Percentiles rank a stretch among this genome's conserved stretches.
These are phyloP conservation scores for Pyrgilauda ruficollis DNA, from an alignment of 2,113 vertebrate genomes.

Conservation along the genomic window DNA sequence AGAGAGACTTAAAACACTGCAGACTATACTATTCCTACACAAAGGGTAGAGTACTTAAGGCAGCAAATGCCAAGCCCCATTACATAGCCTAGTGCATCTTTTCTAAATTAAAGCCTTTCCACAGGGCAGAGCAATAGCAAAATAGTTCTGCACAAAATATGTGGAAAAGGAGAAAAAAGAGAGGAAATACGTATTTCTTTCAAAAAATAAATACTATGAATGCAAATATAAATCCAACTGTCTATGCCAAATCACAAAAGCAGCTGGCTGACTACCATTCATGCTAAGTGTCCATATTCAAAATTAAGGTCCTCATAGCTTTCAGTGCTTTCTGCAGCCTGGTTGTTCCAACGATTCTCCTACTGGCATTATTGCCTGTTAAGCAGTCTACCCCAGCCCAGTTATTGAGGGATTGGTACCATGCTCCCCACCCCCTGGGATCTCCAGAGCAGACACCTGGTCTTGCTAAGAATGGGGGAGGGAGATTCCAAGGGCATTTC, in stretches of 20 bases:
- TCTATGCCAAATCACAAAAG: neutral
- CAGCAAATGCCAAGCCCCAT: neutral
- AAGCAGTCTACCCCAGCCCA: neutral
- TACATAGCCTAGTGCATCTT: neutral
- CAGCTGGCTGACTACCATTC: neutral
- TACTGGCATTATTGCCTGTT: neutral
- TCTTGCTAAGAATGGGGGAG: neutral
- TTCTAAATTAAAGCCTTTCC: constrained; percentile 7
- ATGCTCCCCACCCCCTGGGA: neutral
- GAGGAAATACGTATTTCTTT: neutral
- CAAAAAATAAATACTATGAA: neutral
- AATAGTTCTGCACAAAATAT: neutral
- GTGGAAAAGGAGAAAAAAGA: neutral
- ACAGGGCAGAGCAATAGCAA: neutral
- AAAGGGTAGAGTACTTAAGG: neutral
- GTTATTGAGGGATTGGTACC: neutral
- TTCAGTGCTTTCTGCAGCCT: neutral
- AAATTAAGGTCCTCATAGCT: neutral
- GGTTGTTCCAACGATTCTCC: neutral
- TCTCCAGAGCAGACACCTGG: neutral
- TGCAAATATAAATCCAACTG: neutral
- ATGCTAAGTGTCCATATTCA: neutral
- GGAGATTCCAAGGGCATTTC: neutral
- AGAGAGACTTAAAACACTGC: neutral
- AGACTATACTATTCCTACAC: neutral